Percentiles rank a stretch among this genome's conserved stretches.
Conservation (phyloP, 2,888 invertebrate species). For the Pseudococcus longispinus region DNA sequence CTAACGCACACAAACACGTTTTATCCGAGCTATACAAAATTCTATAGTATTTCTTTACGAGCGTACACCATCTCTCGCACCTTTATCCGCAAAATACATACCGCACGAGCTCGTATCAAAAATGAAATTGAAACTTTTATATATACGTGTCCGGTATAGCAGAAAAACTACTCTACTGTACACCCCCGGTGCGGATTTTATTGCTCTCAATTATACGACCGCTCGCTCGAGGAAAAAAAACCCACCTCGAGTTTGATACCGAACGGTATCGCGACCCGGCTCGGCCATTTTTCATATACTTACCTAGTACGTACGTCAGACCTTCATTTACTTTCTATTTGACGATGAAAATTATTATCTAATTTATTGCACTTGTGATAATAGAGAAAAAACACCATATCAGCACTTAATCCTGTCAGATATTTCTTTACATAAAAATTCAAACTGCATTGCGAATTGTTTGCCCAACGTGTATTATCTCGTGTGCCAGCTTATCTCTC, state of each 20-base stretch:
- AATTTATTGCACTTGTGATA: slow-evolving; percentile 28
- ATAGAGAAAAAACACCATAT: background rate
- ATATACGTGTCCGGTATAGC: background rate
- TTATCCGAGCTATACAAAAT: background rate
- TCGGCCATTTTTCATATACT: background rate
- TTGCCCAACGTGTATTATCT: slow-evolving; percentile 4
- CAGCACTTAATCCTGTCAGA: slow-evolving; percentile 16
- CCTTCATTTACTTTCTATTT: slow-evolving; percentile 19
- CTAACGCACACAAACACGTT: background rate
- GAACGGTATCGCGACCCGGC: background rate
- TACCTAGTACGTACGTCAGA: background rate
- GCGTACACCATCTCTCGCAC: background rate
- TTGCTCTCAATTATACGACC: slow-evolving; percentile 7
- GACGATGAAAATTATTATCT: background rate
- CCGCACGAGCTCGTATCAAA: background rate
- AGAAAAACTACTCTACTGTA: background rate
- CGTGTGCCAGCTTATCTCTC: slow-evolving; percentile 3
- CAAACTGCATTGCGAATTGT: slow-evolving; percentile 13
- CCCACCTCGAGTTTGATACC: background rate
- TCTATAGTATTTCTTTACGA: background rate
- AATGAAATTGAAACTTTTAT: slow-evolving; percentile 30
- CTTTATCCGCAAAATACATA: slow-evolving; percentile 8
- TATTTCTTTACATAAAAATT: slow-evolving; percentile 31
- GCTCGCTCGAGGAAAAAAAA: background rate
- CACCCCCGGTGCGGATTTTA: background rate